phyloP scores from a whole-genome alignment of 2,888 invertebrate genomes.

The Macaria liturata region DNA sequence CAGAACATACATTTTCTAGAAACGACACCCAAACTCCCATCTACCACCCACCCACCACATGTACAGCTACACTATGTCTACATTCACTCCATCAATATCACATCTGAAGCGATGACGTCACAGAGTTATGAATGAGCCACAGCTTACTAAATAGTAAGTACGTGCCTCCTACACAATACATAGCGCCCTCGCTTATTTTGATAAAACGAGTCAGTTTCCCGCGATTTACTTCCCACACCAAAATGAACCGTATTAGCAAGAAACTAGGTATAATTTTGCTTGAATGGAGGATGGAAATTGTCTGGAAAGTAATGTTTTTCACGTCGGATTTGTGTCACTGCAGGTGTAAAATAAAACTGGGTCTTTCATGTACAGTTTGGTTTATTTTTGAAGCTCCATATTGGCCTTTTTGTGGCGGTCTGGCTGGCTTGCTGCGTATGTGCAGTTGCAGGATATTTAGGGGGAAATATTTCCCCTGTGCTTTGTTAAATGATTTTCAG shows the following conservation, averaged over 20 bases:
- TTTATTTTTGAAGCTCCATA: slow-evolving; percentile 4
- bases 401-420: not conserved
- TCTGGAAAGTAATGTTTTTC: slow-evolving; percentile 20
- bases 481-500: no score
- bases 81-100: slow-evolving; percentile 9
- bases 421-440: no score
- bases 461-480: no score
- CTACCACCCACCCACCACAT: no score
- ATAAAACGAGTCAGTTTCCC: slow-evolving; percentile 22
- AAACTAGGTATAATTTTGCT: not conserved
- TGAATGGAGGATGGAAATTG: not conserved
- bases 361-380: slow-evolving; percentile 5
- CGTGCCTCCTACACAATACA: slow-evolving; percentile 20
- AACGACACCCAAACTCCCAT: no score
- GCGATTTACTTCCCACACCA: slow-evolving; percentile 4
- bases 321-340: slow-evolving; percentile 27
- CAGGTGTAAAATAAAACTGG: slow-evolving; percentile 22
- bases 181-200: slow-evolving; percentile 22
- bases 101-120: slow-evolving; percentile 23
- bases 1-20: no score
- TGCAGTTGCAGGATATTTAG: no score
- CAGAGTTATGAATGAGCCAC: slow-evolving; percentile 26
- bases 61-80: no score
- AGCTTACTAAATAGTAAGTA: slow-evolving; percentile 11
- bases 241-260: not conserved